Evolutionary conservation across 2,113 vertebrate genomes (phyloP).

Genomic region (Pachycephala philippinensis): DNA sequence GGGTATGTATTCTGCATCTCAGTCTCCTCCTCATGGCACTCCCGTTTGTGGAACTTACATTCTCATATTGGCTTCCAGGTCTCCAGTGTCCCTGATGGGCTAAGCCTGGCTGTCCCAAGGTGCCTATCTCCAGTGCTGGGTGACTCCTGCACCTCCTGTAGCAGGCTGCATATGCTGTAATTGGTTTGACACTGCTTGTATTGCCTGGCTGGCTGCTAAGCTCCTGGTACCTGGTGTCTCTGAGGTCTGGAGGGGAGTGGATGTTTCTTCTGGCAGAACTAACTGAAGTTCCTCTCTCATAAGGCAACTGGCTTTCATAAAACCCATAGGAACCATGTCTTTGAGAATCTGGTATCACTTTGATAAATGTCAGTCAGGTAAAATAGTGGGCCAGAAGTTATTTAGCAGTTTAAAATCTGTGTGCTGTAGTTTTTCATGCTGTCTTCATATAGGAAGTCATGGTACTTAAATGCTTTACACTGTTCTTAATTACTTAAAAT

Average conservation of each 20-base stretch:
- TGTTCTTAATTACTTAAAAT: not conserved
- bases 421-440: not conserved
- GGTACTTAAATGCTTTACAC: not conserved
- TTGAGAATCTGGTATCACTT: not conserved
- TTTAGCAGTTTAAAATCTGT: not conserved
- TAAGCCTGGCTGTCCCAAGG: not conserved
- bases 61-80: not conserved
- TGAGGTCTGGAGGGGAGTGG: not conserved
- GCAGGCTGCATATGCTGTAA: not conserved
- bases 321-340: not conserved
- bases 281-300: not conserved
- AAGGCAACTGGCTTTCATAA: not conserved
- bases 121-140: not conserved
- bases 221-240: not conserved
- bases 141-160: not conserved
- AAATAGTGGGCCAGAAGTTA: not conserved
- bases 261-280: not conserved
- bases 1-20: not conserved
- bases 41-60: not conserved
- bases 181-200: not conserved
- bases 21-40: accelerated
- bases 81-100: not conserved
- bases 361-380: not conserved
- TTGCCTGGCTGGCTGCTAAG: not conserved
- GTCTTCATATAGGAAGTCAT: not conserved